Percentiles rank a stretch among this genome's conserved stretches.
Evolutionary conservation across 2,888 invertebrate genomes (phyloP).

Genomic region (Protophormia terraenovae): DNA sequence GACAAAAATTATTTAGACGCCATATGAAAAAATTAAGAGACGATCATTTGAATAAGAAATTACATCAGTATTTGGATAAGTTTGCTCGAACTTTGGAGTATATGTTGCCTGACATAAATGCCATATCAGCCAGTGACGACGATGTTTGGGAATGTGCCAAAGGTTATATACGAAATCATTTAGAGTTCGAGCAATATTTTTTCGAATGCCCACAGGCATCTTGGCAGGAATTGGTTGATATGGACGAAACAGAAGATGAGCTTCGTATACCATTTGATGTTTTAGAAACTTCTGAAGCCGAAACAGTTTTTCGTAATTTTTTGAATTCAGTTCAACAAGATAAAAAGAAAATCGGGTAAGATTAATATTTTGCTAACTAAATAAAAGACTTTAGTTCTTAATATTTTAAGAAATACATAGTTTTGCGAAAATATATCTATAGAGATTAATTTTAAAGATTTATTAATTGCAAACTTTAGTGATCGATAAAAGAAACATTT

Average conservation of each 20-base stretch:
- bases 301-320: constrained; percentile 94
- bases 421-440: too few species aligned
- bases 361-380: too few species aligned
- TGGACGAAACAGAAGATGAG: constrained; percentile 84
- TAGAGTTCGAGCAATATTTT: constrained; percentile 97
- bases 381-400: too few species aligned
- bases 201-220: constrained; percentile 90
- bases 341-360: constrained; percentile 95
- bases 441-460: too few species aligned
- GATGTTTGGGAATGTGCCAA: constrained; percentile 95
- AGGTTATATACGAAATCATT: constrained; percentile 92
- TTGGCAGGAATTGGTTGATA: constrained; percentile 88
- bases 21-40: constrained; percentile 92
- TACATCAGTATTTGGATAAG: constrained; percentile 89
- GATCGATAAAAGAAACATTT: too few species aligned
- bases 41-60: constrained; percentile 89
- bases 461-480: too few species aligned
- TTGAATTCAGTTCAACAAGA: constrained; percentile 95
- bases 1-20: constrained; percentile 88
- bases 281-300: constrained; percentile 94
- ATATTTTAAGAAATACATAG: too few species aligned
- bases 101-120: constrained; percentile 89
- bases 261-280: constrained; percentile 95
- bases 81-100: constrained; percentile 89
- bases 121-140: constrained; percentile 82